Conservation (phyloP, 1,140 invertebrate genomes). For the Radopholus similis region DNA sequence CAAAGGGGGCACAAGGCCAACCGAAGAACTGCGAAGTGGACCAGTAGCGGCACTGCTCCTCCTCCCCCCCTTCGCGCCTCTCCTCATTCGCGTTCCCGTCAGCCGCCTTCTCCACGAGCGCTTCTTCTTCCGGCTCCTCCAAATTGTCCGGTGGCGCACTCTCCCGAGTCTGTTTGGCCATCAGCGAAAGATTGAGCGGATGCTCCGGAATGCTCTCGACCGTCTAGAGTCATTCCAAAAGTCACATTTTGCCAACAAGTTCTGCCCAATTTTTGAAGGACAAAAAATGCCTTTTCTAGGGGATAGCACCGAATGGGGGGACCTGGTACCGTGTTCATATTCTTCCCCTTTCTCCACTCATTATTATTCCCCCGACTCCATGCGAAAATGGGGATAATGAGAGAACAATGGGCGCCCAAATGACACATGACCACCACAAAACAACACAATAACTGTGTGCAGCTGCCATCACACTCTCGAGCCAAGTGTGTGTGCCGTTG, state of each 20-base stretch:
- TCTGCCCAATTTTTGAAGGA: too few species aligned
- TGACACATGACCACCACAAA: not conserved
- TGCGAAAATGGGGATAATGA: too few species aligned
- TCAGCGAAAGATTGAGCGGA: not conserved
- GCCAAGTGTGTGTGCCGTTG: too few species aligned
- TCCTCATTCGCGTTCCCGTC: not conserved
- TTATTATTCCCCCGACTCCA: too few species aligned
- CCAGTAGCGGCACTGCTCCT: not conserved
- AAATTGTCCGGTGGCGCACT: not conserved
- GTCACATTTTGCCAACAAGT: too few species aligned
- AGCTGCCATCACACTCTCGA: constrained; percentile 1
- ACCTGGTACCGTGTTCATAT: too few species aligned
- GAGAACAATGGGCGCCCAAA: not conserved
- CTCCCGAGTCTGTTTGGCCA: not conserved
- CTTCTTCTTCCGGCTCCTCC: not conserved
- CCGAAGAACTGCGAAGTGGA: not conserved
- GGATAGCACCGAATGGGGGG: too few species aligned
- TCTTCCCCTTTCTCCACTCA: not conserved
- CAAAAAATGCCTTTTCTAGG: too few species aligned
- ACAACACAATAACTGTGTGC: not conserved
- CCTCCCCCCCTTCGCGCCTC: not conserved
- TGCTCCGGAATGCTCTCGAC: not conserved
- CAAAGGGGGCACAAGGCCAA: not conserved
- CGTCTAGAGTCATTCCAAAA: not conserved
- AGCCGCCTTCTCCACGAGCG: not conserved